A percentile compares a stretch with the other conserved stretches of the same genome.
Conservation (phyloP, 2,888 invertebrate species). For the Pilophorus perplexus region DNA sequence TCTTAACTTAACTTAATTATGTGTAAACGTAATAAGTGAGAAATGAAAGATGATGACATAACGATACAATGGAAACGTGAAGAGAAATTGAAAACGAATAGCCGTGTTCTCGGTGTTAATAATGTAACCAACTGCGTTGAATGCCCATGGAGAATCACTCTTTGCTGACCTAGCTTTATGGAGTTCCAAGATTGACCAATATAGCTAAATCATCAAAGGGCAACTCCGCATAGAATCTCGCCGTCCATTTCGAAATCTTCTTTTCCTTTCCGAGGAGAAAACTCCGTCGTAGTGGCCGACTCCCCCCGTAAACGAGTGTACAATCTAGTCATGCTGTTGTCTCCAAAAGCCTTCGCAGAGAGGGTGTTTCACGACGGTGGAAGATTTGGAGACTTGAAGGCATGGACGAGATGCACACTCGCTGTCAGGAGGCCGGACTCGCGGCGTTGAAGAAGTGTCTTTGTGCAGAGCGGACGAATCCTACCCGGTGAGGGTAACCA, state of each 20-base stretch:
- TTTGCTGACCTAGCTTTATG: slow-evolving; percentile 56
- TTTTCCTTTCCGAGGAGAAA: not conserved
- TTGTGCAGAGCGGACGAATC: slow-evolving; percentile 51
- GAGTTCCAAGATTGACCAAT: slow-evolving; percentile 52
- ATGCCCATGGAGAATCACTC: slow-evolving; percentile 45
- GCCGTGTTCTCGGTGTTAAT: too few relatives aligned
- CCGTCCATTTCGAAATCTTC: not conserved
- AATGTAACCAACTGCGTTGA: too few relatives aligned
- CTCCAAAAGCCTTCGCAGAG: too few relatives aligned
- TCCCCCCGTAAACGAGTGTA: slow-evolving; percentile 53
- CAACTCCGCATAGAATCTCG: slow-evolving; percentile 1
- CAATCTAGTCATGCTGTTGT: slow-evolving; percentile 57
- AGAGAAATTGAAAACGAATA: too few relatives aligned
- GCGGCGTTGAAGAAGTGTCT: not conserved
- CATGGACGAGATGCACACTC: slow-evolving; percentile 39
- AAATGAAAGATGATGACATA: too few relatives aligned
- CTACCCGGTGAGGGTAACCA: slow-evolving; percentile 53
- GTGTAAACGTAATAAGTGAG: too few relatives aligned
- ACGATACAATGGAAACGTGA: too few relatives aligned
- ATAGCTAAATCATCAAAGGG: slow-evolving; percentile 62
- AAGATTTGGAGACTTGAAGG: not conserved
- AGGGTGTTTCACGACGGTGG: not conserved
- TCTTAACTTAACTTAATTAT: too few relatives aligned
- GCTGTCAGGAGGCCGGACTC: slow-evolving; percentile 12
- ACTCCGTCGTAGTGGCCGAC: not conserved